Conservation (phyloP, 2,797 vertebrate genomes). For the Pterois miles region DNA sequence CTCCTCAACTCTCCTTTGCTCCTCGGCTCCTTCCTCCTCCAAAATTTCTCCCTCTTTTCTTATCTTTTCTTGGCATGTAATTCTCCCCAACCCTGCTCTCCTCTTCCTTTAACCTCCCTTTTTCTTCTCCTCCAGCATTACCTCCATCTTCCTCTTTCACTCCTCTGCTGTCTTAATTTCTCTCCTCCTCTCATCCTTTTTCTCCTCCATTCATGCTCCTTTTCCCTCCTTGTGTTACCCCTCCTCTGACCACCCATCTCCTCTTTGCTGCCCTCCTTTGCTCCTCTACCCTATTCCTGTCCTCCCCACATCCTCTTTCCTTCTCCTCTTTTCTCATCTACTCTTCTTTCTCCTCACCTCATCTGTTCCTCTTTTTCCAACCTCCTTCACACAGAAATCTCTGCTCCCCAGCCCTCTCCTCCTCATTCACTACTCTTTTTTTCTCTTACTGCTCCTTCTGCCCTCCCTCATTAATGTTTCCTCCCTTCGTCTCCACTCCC, state of each 20-base stretch:
- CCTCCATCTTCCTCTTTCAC: background rate
- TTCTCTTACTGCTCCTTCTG: background rate
- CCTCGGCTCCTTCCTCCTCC: background rate
- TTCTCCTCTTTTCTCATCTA: background rate
- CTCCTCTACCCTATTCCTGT: background rate
- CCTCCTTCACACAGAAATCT: background rate
- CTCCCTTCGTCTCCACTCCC: background rate
- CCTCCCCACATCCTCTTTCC: background rate
- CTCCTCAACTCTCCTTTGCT: background rate
- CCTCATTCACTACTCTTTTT: background rate
- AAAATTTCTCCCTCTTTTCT: background rate
- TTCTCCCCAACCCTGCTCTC: no score
- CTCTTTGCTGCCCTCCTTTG: conserved; percentile 3
- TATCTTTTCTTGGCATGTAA: no score
- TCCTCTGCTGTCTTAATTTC: background rate
- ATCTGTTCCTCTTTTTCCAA: background rate
- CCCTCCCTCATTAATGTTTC: background rate
- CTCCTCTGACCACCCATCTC: conserved; percentile 26
- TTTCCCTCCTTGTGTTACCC: background rate
- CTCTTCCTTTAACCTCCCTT: background rate
- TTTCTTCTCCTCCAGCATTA: background rate
- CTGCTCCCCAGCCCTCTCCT: background rate
- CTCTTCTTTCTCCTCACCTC: background rate
- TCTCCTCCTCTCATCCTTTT: background rate
- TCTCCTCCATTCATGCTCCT: background rate